Percentiles rank a stretch among this genome's conserved stretches.
Conservation (phyloP, 2,797 vertebrate species). For the Rhadinocentrus ornatus region DNA sequence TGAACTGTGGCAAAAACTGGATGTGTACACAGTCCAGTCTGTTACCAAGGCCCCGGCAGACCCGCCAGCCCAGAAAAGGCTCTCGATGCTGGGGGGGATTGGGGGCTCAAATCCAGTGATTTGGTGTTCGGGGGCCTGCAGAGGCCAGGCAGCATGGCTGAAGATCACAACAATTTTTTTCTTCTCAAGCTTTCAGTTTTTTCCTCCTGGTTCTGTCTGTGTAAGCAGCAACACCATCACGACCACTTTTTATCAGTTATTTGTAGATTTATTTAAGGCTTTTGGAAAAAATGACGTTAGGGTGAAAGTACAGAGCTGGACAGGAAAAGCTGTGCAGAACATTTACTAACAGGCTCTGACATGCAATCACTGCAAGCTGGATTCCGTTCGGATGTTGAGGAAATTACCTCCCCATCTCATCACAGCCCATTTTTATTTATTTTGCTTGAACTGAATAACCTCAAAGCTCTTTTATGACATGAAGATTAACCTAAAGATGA, state of each 20-base stretch:
- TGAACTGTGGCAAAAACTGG: slow-evolving; percentile 56
- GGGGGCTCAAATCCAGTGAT: slow-evolving; percentile 82
- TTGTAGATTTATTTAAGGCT: too few species aligned
- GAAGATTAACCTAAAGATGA: not conserved
- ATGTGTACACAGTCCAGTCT: slow-evolving; percentile 79
- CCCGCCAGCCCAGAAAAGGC: slow-evolving; percentile 81
- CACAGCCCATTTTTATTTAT: too few species aligned
- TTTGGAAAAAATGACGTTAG: too few species aligned
- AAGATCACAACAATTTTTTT: not conserved
- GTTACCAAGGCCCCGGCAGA: slow-evolving; percentile 78
- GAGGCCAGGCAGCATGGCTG: slow-evolving; percentile 16
- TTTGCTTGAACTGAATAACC: too few species aligned
- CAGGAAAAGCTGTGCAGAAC: too few species aligned
- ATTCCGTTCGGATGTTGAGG: too few species aligned
- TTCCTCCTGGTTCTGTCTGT: not conserved
- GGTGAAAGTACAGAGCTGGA: too few species aligned
- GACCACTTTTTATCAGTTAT: not conserved
- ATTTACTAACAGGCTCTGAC: too few species aligned
- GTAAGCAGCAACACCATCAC: too few species aligned
- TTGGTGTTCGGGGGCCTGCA: slow-evolving; percentile 72
- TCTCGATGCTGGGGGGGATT: slow-evolving; percentile 70
- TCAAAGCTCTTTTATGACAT: not conserved
- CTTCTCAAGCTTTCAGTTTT: too few species aligned
- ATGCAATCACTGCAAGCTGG: too few species aligned
- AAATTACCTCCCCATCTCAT: too few species aligned